phyloP scores from a whole-genome alignment of 2,888 invertebrate genomes.

The Drosophila multiciliata region DNA sequence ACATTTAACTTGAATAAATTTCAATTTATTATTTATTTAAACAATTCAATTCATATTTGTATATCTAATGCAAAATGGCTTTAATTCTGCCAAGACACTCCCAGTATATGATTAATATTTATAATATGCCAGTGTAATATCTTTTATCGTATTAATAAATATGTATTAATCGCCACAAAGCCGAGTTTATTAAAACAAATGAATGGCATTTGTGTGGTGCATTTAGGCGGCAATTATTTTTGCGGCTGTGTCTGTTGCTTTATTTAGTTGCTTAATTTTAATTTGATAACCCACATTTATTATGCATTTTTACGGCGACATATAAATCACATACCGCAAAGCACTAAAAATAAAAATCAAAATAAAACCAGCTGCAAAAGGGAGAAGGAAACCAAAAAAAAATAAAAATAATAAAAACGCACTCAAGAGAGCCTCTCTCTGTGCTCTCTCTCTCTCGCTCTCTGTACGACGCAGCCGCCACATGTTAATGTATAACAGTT shows the following conservation, averaged over 20 bases:
- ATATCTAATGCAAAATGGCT: background rate
- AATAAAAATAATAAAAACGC: background rate
- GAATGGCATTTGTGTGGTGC: background rate
- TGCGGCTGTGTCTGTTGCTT: background rate
- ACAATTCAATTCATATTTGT: background rate
- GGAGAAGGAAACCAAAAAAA: slow-evolving; percentile 40
- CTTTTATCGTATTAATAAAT: background rate
- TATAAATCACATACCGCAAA: slow-evolving; percentile 60
- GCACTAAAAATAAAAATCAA: slow-evolving; percentile 52
- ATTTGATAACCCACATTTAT: slow-evolving; percentile 56
- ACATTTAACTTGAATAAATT: background rate
- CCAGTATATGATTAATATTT: background rate
- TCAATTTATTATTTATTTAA: background rate
- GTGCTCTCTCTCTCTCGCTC: slow-evolving; percentile 21
- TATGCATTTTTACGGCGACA: slow-evolving; percentile 54
- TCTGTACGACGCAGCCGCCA: slow-evolving; percentile 8
- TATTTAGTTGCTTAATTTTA: slow-evolving; percentile 46
- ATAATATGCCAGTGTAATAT: background rate
- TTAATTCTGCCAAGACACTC: background rate
- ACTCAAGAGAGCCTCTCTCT: slow-evolving; percentile 2
- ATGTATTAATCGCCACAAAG: background rate
- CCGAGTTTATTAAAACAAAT: slow-evolving; percentile 7
- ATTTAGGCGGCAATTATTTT: slow-evolving; percentile 23
- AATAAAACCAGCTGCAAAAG: slow-evolving; percentile 37
- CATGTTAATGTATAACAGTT: slow-evolving; percentile 59